Conservation (phyloP, 2,888 invertebrate genomes). For the Lithophane ornitopus region DNA sequence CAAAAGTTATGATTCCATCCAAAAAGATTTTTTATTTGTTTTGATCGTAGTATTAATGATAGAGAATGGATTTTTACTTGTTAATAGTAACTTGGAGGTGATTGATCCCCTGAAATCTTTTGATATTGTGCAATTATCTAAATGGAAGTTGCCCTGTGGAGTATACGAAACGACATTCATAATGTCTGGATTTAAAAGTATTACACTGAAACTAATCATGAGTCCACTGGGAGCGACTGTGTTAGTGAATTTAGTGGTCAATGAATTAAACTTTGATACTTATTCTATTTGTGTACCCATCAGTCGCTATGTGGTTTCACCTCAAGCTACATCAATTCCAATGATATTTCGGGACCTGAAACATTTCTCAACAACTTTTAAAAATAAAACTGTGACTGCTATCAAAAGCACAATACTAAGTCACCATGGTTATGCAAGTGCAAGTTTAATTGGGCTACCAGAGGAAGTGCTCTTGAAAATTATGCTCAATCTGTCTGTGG, state of each 20-base stretch:
- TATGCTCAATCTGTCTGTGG: slow-evolving; percentile 74
- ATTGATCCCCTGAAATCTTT: slow-evolving; percentile 67
- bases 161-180: slow-evolving; percentile 78
- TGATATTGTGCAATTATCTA: slow-evolving; percentile 69
- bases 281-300: slow-evolving; percentile 84
- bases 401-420: slow-evolving; percentile 89
- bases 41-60: slow-evolving; percentile 80
- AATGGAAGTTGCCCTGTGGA: slow-evolving; percentile 77
- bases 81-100: slow-evolving; percentile 68
- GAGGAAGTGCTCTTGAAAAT: slow-evolving; percentile 83
- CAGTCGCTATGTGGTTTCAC: slow-evolving; percentile 82
- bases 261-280: slow-evolving; percentile 79
- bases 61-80: slow-evolving; percentile 82
- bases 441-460: slow-evolving; percentile 85
- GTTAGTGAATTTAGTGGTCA: slow-evolving; percentile 80
- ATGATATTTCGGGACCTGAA: slow-evolving; percentile 85
- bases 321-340: slow-evolving; percentile 79
- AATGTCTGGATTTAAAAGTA: slow-evolving; percentile 76
- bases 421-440: slow-evolving; percentile 85
- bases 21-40: slow-evolving; percentile 83
- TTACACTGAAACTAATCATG: slow-evolving; percentile 79
- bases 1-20: slow-evolving; percentile 74
- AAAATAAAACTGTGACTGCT: slow-evolving; percentile 89
- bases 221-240: slow-evolving; percentile 80
- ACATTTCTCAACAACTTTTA: slow-evolving; percentile 87